Evolutionary conservation across 2,888 invertebrate genomes (phyloP), one percentile per base, ranked within the genome.

Genomic region (Drosophila nigritarsus): DNA sequence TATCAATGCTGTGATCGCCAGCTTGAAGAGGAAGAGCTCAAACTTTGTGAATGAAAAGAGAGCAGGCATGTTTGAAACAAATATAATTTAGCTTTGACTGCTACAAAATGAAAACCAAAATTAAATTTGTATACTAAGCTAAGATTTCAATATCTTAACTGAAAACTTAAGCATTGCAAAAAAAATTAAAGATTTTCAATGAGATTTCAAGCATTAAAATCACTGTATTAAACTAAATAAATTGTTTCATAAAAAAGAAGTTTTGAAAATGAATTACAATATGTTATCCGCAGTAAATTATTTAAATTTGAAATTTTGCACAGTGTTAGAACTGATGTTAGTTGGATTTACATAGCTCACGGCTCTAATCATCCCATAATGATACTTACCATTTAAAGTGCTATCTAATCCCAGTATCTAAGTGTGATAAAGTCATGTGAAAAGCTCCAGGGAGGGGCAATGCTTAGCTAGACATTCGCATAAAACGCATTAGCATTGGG

Each of bases 401-500:
- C 42, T 56, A 56, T 63, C 60, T 74, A 74, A 77, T 68, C 65
- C 38, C 24, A 9, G 30, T 38, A 38, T 27, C 51, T 49, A n/a
- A 54, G 59, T 55, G 55, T 18, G 62, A 42, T 49, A 77, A 72
- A 54, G 67, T 68, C 54, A 68, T 62, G 60, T 36, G 62, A 15
- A 48, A 40, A 45, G 34, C 24, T 24, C 11, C n/a, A 1, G 27
- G 48, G 27, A 51, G 48, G 61, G 24, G 40, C 13, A 27, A 29
- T 30, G 49, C 42, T 38, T 34, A 50, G 49, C 38, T 42, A 54
- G 34, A 51, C 59, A 68, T 73, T 64, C 78, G 61, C 63, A 64
- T 56, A 55, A 73, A 78, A 82, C 82, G 91, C 90, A 91, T 91
- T 91, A 90, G 84, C 85, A 87, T 80, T 59, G 69, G 53, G 66